Evolutionary conservation across 2,113 vertebrate species (phyloP), one percentile per base, ranked within the genome.

Genomic region (Parus major): DNA sequence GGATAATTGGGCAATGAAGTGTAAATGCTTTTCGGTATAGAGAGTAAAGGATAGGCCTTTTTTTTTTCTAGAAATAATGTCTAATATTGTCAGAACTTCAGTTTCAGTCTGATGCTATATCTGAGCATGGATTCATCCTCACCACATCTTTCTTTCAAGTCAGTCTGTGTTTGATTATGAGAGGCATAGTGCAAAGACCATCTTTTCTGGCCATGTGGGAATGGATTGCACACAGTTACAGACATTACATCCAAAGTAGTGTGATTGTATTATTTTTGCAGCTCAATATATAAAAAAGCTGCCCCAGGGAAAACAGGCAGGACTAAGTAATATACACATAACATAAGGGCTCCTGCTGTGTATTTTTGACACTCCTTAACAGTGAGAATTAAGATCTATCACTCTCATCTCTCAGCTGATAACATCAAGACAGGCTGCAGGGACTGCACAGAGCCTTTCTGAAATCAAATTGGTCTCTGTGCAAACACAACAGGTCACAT

Each of bases 351-450:
- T 96, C 70, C 70, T 85, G 91, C 56, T 91, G 76, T 2, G 5
- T 82, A 59, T 79, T 82, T 95, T 61, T 91, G 61, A 82, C 84
- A 85, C 89, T 80, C 56, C 71, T 88, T 85, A 90, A 59, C 24
- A 66, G 72, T n/a, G 52, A 91, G 66, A 93, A 96, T 90, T 82
- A 93, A 73, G 85, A 93, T 92, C 68, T 78, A 81, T 56, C 56
- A 52, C 85, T 92, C 90, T 73, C n/a, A 25, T 88, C 86, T 87
- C 72, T 70, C 79, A 52, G 41, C 36, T 85, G 96, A 94, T 94
- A 95, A 52, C 64, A 91, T 59, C 84, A 69, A 88, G 79, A 76
- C 75, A 86, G 82, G 71, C 87, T 90, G 55, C 93, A 90, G 92
- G 46, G 59, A 77, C 91, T 91, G 65, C 68, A 60, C 68, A 69